A percentile compares a stretch with the other conserved stretches of the same genome.
Conservation (phyloP, 2,888 invertebrate genomes). For the Macrophya annulata region DNA sequence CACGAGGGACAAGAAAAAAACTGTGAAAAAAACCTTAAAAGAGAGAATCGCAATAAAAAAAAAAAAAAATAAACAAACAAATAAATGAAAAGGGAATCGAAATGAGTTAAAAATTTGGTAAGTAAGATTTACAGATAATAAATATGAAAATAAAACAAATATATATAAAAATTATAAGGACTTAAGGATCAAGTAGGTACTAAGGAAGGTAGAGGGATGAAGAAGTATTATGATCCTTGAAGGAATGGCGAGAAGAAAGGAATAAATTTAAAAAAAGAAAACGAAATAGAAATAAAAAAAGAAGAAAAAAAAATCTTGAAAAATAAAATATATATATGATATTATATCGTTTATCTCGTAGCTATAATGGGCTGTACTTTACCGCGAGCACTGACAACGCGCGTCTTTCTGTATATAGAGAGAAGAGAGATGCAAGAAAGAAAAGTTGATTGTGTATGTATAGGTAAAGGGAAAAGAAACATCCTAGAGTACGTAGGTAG, state of each 20-base stretch:
- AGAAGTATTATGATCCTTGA: not conserved
- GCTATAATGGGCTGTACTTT: slow-evolving; percentile 53
- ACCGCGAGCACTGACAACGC: not conserved
- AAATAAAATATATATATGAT: not conserved
- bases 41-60: not conserved
- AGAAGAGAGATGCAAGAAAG: not conserved
- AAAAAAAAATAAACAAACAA: not conserved
- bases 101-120: not conserved
- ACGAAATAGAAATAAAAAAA: not conserved
- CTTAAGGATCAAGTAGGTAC: not conserved
- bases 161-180: no score
- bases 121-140: not conserved
- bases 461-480: not conserved
- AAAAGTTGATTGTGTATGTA: not conserved
- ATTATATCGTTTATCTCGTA: slow-evolving; percentile 28
- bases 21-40: no score
- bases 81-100: not conserved
- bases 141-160: no score
- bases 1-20: no score
- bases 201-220: not conserved
- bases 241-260: not conserved
- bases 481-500: not conserved
- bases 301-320: not conserved
- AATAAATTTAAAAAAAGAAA: not conserved
- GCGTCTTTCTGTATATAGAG: not conserved